Evolutionary conservation across 1,140 invertebrate species (phyloP), one percentile per base, ranked within the genome.

Genomic region (Dendroctonus valens): DNA sequence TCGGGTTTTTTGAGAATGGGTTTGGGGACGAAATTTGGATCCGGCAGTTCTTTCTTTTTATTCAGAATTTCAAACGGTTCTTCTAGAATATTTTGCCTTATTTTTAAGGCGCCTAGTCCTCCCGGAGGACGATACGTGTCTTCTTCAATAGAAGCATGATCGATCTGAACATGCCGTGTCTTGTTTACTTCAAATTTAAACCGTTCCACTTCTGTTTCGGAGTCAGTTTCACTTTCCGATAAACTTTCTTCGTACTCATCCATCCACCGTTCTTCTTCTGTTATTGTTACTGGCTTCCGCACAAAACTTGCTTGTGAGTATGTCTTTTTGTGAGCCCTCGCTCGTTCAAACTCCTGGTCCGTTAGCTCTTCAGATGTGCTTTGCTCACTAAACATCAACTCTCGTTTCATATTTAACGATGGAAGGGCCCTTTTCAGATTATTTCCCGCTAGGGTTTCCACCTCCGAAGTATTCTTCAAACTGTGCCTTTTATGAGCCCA

Each of bases 21-120:
- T 73, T 91, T 91, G 6, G 89, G 89, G 41, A 88, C 74, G 70
- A 89, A 85, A 72, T 86, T 85, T 0, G 83, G 85, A 74, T 85
- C 84, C 2, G 83, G 82, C 37, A 85, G 78, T 14, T 83, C 81
- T 50, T 84, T 76, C 7, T 82, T 81, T 67, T 85, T 84, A 6
- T 79, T 80, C 7, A 83, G 77, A 59, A 85, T 83, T 61, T 80
- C 80, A 59, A 83, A 83, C 2, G 81, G 79, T 69, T 84, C 80
- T 48, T 84, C 81, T 54, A 80, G 37, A 79, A 77, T 50, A 26
- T 26, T 26, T 26, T 26, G 26, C 26, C 26, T 26, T 26, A 26
- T 26, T 26, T 3, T 26, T 26, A 26, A 26, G 26, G 26, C 58
- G 41, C 59, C 70, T 72, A 80, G 48, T 12, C 83, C 80, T 0